These are phyloP conservation scores for Pantherophis guttatus DNA, from an alignment of 2,113 vertebrate species.

Conservation along the genomic window DNA sequence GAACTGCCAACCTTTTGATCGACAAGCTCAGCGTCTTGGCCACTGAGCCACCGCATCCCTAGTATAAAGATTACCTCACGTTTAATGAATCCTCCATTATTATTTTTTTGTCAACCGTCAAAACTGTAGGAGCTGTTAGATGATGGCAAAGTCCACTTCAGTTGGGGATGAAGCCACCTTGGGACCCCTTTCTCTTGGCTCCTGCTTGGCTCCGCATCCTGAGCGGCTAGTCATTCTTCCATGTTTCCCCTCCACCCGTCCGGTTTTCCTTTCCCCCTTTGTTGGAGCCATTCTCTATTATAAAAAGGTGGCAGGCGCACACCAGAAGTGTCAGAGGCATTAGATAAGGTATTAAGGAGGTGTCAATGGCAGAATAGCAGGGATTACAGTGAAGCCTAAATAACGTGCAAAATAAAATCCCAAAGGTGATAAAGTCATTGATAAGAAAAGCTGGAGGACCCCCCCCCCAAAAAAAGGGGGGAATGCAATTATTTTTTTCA, in stretches of 20 bases:
- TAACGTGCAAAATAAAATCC: conserved; percentile 65
- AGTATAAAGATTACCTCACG: no score
- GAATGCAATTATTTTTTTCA: conserved; percentile 60
- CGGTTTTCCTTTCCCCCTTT: not conserved
- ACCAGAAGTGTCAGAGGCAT: conserved; percentile 52
- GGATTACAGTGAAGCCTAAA: conserved; percentile 67
- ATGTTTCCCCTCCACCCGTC: not conserved
- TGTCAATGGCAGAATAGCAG: conserved; percentile 61
- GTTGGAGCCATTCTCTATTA: not conserved
- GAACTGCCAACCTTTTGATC: no score
- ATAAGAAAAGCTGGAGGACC: conserved; percentile 54
- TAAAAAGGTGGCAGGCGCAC: conserved; percentile 42
- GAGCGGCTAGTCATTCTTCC: conserved; percentile 31
- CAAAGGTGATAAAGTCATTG: conserved; percentile 56
- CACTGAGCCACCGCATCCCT: no score
- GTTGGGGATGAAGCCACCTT: not conserved
- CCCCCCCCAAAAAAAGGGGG: conserved; percentile 19
- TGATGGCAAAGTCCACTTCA: not conserved
- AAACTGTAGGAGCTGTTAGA: not conserved
- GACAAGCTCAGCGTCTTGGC: no score
- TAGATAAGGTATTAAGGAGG: conserved; percentile 67
- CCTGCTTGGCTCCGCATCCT: conserved; percentile 16
- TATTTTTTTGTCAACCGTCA: rapidly evolving
- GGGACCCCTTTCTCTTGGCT: not conserved
- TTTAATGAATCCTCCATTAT: not conserved